Base-by-base conservation (phyloP, 2,113 vertebrate genomes). In the Salvelinus sp. region DNA sequence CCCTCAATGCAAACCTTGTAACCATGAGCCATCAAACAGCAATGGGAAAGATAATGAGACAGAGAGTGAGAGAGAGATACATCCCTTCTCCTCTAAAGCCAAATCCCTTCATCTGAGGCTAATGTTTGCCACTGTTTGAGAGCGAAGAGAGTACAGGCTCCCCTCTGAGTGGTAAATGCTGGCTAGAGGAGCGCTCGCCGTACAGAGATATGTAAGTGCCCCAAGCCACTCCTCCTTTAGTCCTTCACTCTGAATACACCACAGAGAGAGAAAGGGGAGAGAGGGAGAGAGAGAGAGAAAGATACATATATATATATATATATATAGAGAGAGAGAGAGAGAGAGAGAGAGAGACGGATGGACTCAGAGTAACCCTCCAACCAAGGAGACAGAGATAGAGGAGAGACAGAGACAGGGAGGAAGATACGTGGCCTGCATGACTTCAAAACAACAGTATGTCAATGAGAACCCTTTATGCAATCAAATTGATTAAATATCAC, bases 31-130 rank as follows among this genome's bases (percentile, higher is more conserved):
- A 58, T 70, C 70, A 74, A 76, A 64, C 9, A 66, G 23, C 82
- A 84, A 69, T 78, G 74, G 78, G 83, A 76, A 83, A 75, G 83
- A 72, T 14, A 54, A 14, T 54, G 14, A 54, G 50, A 54, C 50
- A 54, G 50, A 54, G 13, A 16, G 16, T 16, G 16, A 54, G 50
- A 54, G 50, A 54, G 50, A 28, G 73, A 82, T 60, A 75, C 50
- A 60, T 38, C 50, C 73, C 74, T 76, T 47, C 58, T 70, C 69
- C 73, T 0, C 62, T 14, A 48, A 85, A 78, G 78, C 75, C 81
- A 84, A 85, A 88, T 77, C 82, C 54, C 64, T 81, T 74, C 69
- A 76, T 88, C 86, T 77, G 82, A 28, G 28, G 79, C 82, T 58
- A 70, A 62, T 75, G 38, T 73, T 44, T 74, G 72, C 73, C 79